Evolutionary conservation across 2,113 vertebrate genomes (phyloP).

Genomic region (Anarrhichthys ocellatus): DNA sequence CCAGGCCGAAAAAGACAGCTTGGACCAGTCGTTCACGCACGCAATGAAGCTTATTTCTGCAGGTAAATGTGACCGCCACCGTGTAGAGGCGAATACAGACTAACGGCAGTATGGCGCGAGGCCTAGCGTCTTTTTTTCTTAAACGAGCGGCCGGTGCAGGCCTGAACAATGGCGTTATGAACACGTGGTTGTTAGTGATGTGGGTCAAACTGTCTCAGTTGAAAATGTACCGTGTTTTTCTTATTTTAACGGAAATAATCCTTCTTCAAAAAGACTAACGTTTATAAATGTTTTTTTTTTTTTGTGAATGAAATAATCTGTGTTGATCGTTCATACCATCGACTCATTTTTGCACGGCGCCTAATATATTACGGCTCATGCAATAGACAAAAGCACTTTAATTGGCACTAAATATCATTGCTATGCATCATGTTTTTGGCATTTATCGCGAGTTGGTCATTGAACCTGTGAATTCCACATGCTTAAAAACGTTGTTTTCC

Average conservation of each 20-base stretch:
- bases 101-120: not conserved
- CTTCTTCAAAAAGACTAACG: not conserved
- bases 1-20: conserved; percentile 95
- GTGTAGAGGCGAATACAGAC: fast-evolving
- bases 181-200: conserved; percentile 57
- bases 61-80: conserved; percentile 50
- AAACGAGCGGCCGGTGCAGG: not conserved
- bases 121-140: not conserved
- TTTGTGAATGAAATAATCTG: fast-evolving
- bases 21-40: conserved; percentile 96
- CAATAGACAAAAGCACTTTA: not conserved
- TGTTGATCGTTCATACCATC: not conserved
- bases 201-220: not conserved
- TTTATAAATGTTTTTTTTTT: not conserved
- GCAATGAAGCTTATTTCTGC: conserved; percentile 89
- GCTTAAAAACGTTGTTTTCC: not conserved
- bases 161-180: conserved; percentile 63
- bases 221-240: not conserved
- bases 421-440: not conserved
- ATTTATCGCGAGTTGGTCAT: not conserved
- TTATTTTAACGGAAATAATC: not conserved
- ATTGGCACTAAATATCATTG: not conserved
- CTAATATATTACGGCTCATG: not conserved
- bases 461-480: not conserved
- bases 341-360: not conserved